These are phyloP conservation scores for Betta splendens DNA, from an alignment of 2,797 vertebrate genomes.

Conservation along the genomic window DNA sequence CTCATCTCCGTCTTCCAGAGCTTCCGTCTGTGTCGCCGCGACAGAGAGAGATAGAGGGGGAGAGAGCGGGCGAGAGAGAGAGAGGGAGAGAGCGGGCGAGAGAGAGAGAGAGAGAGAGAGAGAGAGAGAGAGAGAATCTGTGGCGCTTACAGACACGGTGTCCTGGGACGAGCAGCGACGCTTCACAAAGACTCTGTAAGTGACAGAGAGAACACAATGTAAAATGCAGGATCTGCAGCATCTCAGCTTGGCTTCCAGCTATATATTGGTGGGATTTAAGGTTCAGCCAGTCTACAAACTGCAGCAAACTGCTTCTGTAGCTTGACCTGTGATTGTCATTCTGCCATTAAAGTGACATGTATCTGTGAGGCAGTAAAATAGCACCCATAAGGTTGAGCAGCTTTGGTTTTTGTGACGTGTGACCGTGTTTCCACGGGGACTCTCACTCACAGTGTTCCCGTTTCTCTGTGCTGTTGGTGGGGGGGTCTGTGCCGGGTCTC, in stretches of 20 bases:
- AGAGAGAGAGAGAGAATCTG: constrained; percentile 90
- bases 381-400: not conserved
- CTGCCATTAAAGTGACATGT: not conserved
- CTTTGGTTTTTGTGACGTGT: no score
- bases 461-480: constrained; percentile 89
- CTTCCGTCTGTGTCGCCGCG: constrained; percentile 86
- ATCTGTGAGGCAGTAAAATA: no score
- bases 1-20: constrained; percentile 51
- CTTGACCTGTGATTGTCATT: not conserved
- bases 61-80: no score
- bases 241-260: not conserved
- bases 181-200: constrained; percentile 74
- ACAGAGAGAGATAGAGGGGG: no score
- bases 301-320: not conserved
- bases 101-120: no score
- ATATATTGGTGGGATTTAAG: not conserved
- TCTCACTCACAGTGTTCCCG: constrained; percentile 93
- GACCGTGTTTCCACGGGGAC: not conserved
- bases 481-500: constrained; percentile 87
- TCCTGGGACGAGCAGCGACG: constrained; percentile 86
- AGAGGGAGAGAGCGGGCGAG: no score
- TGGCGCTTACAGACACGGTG: constrained; percentile 87
- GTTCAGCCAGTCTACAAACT: not conserved
- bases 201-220: constrained; percentile 22
- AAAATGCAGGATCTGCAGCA: constrained; percentile 4